These are phyloP conservation scores for Siphamia tubifer DNA, from an alignment of 2,113 vertebrate genomes.

Conservation along the genomic window DNA sequence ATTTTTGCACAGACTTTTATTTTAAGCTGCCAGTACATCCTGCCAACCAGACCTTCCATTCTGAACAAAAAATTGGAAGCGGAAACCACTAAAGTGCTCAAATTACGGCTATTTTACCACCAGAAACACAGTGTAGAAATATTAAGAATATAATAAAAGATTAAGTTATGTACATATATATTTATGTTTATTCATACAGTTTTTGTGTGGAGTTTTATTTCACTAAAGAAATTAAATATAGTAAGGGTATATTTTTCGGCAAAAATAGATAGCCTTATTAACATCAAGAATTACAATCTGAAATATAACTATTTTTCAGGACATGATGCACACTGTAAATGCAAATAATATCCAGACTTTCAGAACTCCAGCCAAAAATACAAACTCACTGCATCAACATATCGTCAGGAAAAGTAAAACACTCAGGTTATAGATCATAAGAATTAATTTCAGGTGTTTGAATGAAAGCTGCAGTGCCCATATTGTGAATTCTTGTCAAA, in stretches of 20 bases:
- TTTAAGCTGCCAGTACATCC: no score
- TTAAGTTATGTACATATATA: no score
- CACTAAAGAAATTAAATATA: no score
- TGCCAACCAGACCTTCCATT: background rate
- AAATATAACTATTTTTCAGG: background rate
- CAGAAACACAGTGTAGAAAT: background rate
- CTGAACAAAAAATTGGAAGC: background rate
- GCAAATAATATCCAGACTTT: background rate
- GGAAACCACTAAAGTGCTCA: background rate
- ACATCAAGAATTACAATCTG: background rate
- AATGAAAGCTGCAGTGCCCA: constrained; percentile 20
- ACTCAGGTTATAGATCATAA: background rate
- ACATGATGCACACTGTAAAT: background rate
- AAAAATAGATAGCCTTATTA: no score
- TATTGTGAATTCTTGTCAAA: background rate
- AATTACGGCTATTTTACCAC: background rate
- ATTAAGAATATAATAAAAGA: no score
- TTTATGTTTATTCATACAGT: no score
- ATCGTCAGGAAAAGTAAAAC: background rate
- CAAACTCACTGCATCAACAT: background rate
- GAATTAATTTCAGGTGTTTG: constrained; percentile 24
- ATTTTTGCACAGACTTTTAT: no score
- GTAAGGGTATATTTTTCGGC: no score
- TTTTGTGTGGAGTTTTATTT: no score
- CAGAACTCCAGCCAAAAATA: constrained; percentile 1